phyloP scores from a whole-genome alignment of 2,888 invertebrate genomes.

The Sialis lutaria region DNA sequence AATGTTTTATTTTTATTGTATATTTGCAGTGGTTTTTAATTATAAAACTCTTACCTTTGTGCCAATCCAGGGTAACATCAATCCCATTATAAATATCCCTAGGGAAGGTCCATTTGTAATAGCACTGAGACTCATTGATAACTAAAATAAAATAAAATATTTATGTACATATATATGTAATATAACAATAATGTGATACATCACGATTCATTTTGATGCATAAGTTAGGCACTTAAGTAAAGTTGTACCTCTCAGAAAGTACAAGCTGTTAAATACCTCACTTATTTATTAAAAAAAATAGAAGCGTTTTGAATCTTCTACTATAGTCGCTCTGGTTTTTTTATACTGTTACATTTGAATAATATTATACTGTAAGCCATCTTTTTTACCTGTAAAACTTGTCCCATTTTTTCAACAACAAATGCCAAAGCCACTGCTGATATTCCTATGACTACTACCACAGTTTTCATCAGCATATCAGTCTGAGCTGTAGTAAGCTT shows the following conservation, averaged over 20 bases:
- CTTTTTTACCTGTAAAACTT: slow-evolving; percentile 38
- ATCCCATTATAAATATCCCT: slow-evolving; percentile 49
- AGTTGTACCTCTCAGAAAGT: neutral
- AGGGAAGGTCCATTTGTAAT: slow-evolving; percentile 49
- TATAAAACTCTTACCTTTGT: slow-evolving; percentile 28
- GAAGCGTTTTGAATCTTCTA: neutral
- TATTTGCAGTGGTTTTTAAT: slow-evolving; percentile 1
- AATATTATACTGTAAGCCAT: neutral
- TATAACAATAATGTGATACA: neutral
- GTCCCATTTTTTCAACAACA: slow-evolving; percentile 46
- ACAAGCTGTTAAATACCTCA: neutral
- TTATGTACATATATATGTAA: neutral
- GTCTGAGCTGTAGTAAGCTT: slow-evolving; percentile 36
- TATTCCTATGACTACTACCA: slow-evolving; percentile 43
- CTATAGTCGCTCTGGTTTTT: neutral
- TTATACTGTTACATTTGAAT: neutral
- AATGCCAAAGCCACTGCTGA: slow-evolving; percentile 43
- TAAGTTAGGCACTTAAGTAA: neutral
- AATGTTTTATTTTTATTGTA: neutral
- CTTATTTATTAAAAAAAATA: neutral
- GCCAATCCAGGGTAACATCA: slow-evolving; percentile 48
- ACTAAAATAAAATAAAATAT: slow-evolving; percentile 17
- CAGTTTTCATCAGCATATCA: slow-evolving; percentile 42
- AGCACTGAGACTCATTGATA: slow-evolving; percentile 42
- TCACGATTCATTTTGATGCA: no score